Base-by-base conservation (phyloP, 1,140 invertebrate species). In the Drosophila lacertosa region DNA sequence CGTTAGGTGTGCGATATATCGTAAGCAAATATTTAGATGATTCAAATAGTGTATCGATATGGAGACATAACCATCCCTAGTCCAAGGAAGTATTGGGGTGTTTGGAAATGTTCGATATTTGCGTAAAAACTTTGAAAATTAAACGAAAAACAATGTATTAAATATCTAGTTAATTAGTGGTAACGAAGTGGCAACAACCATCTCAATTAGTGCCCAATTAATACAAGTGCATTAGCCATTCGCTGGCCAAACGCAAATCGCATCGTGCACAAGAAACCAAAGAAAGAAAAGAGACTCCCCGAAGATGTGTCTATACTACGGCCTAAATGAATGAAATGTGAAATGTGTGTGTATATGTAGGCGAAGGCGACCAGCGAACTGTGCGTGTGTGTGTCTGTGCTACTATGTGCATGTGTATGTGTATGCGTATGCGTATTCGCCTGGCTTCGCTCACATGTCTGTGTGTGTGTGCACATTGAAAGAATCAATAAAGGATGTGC, bases 401-500 rank as follows among this genome's bases (percentile, higher is more conserved):
- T 64, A 54, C 62, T 77, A 58, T 68, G 66, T 60, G 77, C 63
- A 78, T 60, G 72, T 68, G 77, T 62, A 65, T 66, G n/a, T n/a
- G 68, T 77, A 58, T 68, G 66, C 57, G 77, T 68, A 78, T 60
- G 72, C 74, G 77, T 62, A 65, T 66, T 66, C 48, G 44, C 51
- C 60, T 35, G 26, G 35, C 7, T 29, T 29, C 33, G 35, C 50
- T 69, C 24, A 33, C 42, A 37, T 55, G 44, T 72, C 32, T 74
- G 53, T 35, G 62, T 54, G 57, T 39, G 62, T 57, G 69, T 51
- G 80, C 80, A 84, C 81, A 84, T 77, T 86, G 81, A 86, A 86
- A 86, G 82, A 86, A 86, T 86, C 81, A 86, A 86, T 86, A 86
- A 86, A 86, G 81, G 81, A 86, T 86, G 77, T 86, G 81, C 81